phyloP scores from a whole-genome alignment of 2,797 vertebrate species.

The Echeneis naucrates region DNA sequence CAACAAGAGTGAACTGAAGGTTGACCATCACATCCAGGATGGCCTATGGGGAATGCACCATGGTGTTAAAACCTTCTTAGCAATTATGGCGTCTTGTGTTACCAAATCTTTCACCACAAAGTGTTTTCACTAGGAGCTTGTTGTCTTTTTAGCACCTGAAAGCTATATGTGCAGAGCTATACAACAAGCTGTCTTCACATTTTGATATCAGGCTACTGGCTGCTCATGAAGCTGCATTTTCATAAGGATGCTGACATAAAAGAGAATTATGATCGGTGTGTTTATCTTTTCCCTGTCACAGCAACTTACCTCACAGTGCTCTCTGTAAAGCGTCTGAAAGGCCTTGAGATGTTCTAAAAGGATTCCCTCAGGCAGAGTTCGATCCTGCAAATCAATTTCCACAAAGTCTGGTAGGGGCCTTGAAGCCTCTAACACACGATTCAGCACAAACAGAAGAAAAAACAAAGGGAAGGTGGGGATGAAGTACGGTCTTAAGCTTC shows the following conservation, averaged over 20 bases:
- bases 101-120: neutral
- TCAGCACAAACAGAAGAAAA: neutral
- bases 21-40: slow-evolving; percentile 95
- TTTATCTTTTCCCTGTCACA: neutral
- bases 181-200: neutral
- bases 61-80: neutral
- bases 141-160: neutral
- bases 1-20: slow-evolving; percentile 93
- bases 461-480: neutral
- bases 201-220: neutral
- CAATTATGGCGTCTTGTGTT: neutral
- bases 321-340: slow-evolving; percentile 92
- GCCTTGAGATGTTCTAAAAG: slow-evolving; percentile 87
- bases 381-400: slow-evolving; percentile 88
- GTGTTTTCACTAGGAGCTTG: neutral
- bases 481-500: neutral
- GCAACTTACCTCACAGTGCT: slow-evolving; percentile 92
- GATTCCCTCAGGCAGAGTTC: slow-evolving; percentile 87
- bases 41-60: slow-evolving; percentile 79
- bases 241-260: neutral
- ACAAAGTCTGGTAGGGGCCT: slow-evolving; percentile 88
- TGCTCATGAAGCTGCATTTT: neutral
- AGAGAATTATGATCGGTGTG: no score
- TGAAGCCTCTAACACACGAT: slow-evolving; percentile 85
- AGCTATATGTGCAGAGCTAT: neutral